A percentile compares a stretch with the other conserved stretches of the same genome.
Conservation (phyloP, 2,113 vertebrate genomes). For the Erinaceus europaeus region DNA sequence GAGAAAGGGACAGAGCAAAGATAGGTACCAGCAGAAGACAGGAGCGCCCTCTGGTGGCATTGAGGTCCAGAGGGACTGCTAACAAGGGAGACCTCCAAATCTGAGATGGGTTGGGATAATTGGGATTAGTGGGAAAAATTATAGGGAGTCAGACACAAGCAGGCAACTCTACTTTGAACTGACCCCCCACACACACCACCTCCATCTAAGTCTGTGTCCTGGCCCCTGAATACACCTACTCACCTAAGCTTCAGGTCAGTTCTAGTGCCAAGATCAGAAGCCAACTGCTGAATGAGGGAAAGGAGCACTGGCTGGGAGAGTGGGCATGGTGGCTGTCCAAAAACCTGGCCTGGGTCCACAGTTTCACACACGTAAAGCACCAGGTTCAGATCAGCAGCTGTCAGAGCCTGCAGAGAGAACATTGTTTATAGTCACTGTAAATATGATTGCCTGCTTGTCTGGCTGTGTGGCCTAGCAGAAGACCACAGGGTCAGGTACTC, state of each 20-base stretch:
- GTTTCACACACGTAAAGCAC: slow-evolving; percentile 98
- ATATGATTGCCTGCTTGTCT: background rate
- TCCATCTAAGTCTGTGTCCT: background rate
- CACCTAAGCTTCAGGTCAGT: slow-evolving; percentile 97
- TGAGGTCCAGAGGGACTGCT: background rate
- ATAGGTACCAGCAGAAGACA: background rate
- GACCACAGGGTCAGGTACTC: background rate
- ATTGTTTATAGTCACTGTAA: background rate
- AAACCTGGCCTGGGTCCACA: slow-evolving; percentile 95
- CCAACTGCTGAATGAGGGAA: slow-evolving; percentile 98
- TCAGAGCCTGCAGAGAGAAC: slow-evolving; percentile 89
- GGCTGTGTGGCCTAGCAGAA: background rate
- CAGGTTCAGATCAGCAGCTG: slow-evolving; percentile 95
- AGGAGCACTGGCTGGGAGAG: slow-evolving; percentile 97
- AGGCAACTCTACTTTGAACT: background rate
- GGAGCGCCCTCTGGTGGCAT: slow-evolving; percentile 56
- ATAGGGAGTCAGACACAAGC: background rate
- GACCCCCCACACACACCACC: background rate
- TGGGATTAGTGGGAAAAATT: background rate
- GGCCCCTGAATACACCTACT: slow-evolving; percentile 49
- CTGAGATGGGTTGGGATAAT: background rate
- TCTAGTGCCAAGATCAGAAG: slow-evolving; percentile 93
- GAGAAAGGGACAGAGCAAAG: background rate
- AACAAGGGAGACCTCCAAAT: background rate
- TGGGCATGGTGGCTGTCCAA: slow-evolving; percentile 92